These are phyloP conservation scores for Tiliacea aurago DNA, from an alignment of 2,888 invertebrate species.

Conservation along the genomic window DNA sequence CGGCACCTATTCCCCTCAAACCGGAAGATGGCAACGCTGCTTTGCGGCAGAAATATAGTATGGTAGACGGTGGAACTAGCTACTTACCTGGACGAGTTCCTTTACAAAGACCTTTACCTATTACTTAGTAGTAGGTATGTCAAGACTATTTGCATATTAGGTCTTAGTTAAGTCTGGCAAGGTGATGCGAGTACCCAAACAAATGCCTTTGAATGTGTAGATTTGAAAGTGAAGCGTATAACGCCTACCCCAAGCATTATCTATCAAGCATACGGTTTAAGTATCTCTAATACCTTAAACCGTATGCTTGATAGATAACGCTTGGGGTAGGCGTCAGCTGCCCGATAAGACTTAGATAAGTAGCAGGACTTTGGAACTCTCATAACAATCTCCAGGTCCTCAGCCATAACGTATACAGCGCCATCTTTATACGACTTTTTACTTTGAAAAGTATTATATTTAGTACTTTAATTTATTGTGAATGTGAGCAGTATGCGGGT, in stretches of 20 bases:
- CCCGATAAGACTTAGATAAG: slow-evolving; percentile 30
- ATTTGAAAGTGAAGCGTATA: not conserved
- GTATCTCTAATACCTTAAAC: slow-evolving; percentile 37
- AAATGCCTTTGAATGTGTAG: not conserved
- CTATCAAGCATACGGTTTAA: slow-evolving; percentile 27
- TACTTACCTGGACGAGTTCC: not conserved
- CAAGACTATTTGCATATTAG: not conserved
- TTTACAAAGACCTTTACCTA: not conserved
- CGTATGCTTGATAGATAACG: slow-evolving; percentile 22
- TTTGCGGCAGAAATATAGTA: not conserved
- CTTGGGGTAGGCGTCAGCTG: slow-evolving; percentile 4
- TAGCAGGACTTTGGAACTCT: not conserved
- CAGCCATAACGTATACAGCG: not conserved
- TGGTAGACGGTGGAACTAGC: too few species aligned
- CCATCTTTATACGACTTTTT: not conserved
- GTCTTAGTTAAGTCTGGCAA: not conserved
- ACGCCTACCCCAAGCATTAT: slow-evolving; percentile 3
- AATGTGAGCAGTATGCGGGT: too few species aligned
- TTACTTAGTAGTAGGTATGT: not conserved
- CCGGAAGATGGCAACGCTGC: not conserved
- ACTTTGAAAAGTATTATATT: too few species aligned
- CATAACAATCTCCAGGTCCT: not conserved
- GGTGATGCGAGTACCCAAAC: not conserved
- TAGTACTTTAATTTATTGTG: too few species aligned
- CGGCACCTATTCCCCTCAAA: not conserved